Base-by-base conservation (phyloP, 1,140 invertebrate genomes). In the Pissodes strobi region DNA sequence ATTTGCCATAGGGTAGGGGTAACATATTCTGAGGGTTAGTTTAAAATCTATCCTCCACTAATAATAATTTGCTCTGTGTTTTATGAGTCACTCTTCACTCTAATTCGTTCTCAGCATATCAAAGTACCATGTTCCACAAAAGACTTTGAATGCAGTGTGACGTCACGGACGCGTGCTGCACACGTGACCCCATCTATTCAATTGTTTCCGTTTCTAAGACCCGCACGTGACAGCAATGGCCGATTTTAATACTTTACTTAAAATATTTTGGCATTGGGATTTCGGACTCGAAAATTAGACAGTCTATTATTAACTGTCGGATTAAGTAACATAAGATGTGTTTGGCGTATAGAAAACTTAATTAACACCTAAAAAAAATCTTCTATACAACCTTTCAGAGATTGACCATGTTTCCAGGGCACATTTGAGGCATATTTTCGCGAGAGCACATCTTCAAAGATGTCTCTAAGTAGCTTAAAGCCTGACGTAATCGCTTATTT, bases 181-280 rank as follows among this genome's bases (percentile, higher is more conserved):
- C 72, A 70, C 68, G 68, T 64, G 72, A 66, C 71, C 64, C 64
- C 69, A 68, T 70, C 63, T 60, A 65, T 69, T 73, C 70, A 67
- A 73, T 74, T 73, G 71, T 74, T 74, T 74, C 72, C 70, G 59
- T 70, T 72, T 70, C 71, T 57, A 66, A 72, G 66, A 71, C 62
- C 58, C 64, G 66, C 72, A 74, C 72, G 72, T 73, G 72, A 68
- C 72, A 67, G 64, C 70, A 67, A 73, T 74, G 71, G 71, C 71
- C 62, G 70, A 69, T 64, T 69, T 72, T 68, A 69, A 73, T 69
- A 63, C 68, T 68, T 70, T 64, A 48, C n/a, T n/a, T n/a, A n/a
- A n/a, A 53, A 64, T 53, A 64, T 64, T 64, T 64, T 56, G 12
- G 25, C 62, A 48, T 30, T 46, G 52, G 41, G 56, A 59, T 23